Evolutionary conservation across 1,140 invertebrate genomes (phyloP).

Genomic region (Apis florea): DNA sequence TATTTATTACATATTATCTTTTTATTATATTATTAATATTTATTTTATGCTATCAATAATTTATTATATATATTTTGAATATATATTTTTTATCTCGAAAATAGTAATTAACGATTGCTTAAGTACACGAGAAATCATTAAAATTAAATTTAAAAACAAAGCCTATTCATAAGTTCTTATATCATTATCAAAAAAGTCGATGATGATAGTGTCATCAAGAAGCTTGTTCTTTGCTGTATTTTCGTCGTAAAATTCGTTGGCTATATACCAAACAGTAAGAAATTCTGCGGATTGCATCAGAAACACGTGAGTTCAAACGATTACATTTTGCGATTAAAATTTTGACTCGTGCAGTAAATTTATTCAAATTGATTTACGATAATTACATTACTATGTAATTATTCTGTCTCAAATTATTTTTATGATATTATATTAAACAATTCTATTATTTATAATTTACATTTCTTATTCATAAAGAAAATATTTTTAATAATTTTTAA

Average conservation of each 20-base stretch:
- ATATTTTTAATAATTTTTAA: neutral
- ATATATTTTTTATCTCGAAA: neutral
- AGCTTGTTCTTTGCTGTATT: conserved; percentile 25
- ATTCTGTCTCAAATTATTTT: neutral
- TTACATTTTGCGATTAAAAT: neutral
- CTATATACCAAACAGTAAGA: conserved; percentile 59
- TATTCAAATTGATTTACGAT: neutral
- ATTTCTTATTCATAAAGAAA: neutral
- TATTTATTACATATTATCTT: neutral
- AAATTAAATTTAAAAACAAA: neutral
- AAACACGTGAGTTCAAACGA: conserved; percentile 42
- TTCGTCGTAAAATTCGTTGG: conserved; percentile 66
- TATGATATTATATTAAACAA: no score
- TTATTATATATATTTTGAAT: neutral
- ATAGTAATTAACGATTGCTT: neutral
- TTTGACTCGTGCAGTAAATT: no score
- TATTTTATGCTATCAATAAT: no score
- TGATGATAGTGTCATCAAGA: conserved; percentile 7
- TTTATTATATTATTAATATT: neutral
- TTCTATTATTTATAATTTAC: neutral
- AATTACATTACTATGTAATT: neutral
- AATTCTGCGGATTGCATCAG: conserved; percentile 64
- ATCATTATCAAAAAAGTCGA: neutral
- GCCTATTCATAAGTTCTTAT: neutral
- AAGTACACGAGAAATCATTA: neutral